phyloP scores from a whole-genome alignment of 2,888 invertebrate genomes.

The Watsonalla binaria region DNA sequence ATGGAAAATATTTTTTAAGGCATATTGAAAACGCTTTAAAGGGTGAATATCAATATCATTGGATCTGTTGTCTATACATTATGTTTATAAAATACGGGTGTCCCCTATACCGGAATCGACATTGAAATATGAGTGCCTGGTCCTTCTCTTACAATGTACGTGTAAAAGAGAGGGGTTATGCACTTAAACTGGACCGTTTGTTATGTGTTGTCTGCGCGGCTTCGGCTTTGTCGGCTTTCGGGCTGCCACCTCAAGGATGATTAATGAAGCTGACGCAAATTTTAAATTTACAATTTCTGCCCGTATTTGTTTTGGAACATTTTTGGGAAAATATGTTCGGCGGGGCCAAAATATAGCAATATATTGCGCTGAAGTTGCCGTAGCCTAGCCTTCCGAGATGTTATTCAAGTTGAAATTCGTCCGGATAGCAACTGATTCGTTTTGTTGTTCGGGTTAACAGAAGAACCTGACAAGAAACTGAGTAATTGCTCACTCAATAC shows the following conservation, averaged over 20 bases:
- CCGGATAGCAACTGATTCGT: no score
- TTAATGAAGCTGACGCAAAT: slow-evolving; percentile 50
- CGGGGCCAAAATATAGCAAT: neutral
- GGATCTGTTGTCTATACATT: slow-evolving; percentile 15
- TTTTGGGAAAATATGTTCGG: neutral
- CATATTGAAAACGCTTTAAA: neutral
- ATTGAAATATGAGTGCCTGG: slow-evolving; percentile 46
- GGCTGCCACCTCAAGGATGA: slow-evolving; percentile 45
- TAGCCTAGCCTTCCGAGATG: no score
- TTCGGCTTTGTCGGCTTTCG: slow-evolving; percentile 43
- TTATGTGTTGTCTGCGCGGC: slow-evolving; percentile 52
- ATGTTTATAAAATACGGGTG: slow-evolving; percentile 54
- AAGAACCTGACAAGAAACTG: no score
- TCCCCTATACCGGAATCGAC: slow-evolving; percentile 51
- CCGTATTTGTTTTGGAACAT: slow-evolving; percentile 13
- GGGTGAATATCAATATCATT: neutral
- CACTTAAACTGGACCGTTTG: slow-evolving; percentile 49
- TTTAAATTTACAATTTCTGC: slow-evolving; percentile 42
- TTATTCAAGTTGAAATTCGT: no score
- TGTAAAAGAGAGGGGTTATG: slow-evolving; percentile 27
- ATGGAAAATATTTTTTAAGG: neutral
- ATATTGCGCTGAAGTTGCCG: neutral
- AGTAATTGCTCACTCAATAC: no score
- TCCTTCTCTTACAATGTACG: slow-evolving; percentile 27
- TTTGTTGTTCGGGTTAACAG: no score